Evolutionary conservation across 2,113 vertebrate species (phyloP), one percentile per base, ranked within the genome.

Genomic region (Microtus richardsoni): DNA sequence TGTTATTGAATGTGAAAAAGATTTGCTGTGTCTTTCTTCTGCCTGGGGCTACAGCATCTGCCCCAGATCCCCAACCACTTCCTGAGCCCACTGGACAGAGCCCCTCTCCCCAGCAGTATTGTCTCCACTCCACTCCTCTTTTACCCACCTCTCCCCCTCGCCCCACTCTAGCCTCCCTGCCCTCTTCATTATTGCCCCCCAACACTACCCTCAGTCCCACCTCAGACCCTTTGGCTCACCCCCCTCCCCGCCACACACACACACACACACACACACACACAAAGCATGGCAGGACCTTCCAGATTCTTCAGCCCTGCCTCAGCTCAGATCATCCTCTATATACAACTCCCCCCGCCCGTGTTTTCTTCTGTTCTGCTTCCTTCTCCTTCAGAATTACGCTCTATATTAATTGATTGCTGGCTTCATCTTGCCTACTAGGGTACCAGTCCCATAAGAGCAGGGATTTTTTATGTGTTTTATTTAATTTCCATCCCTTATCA

Each of bases 121-220:
- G 6, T 11, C 21, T 24, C 47, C 44, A 70, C 12, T 70, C 21
- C 17, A 24, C 28, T 54, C 47, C 10, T 17, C 24, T n/a, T 49
- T 28, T 2, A 39, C 12, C 33, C 13, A 4, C 12, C 30, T 16
- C 54, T 58, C 58, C 24, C 7, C 3, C 2, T 1, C 22, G 0
- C 30, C 21, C 33, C 9, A 13, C 44, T 4, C 44, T 39, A n/a
- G 3, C 3, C 41, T 52, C 41, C 30, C 49, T 49, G 28, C 26
- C 6, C 28, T 52, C 75, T 19, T 19, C 47, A 26, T 36, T 19
- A 54, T 77, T 8, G 52, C 41, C 10, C 2, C 2, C 49, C 21
- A 87, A 52, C 47, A 52, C 47, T n/a, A 22, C 71, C 52, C 36
- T 70, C 47, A 26, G 41, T 24, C 11, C 64, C 49, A 1, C 44